Conservation (phyloP, 37 sponge, comb jelly and placozoan genomes). For the Beroe forskalii region DNA sequence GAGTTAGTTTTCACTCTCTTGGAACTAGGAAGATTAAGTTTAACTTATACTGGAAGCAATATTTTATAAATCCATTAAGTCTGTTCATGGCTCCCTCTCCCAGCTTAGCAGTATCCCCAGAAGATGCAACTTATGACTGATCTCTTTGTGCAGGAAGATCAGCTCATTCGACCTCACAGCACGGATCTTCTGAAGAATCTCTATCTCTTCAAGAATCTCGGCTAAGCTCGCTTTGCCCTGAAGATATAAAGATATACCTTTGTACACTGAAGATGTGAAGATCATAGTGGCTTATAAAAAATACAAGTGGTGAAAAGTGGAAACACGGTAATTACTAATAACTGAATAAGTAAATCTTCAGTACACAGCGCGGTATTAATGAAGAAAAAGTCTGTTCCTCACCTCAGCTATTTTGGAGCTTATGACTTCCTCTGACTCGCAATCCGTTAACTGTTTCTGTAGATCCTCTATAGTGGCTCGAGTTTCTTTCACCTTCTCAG, state of each 20-base stretch:
- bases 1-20: too few relatives aligned
- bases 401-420: not conserved
- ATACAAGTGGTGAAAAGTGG: too few relatives aligned
- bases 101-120: not conserved
- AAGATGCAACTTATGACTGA: not conserved
- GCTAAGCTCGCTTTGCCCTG: not conserved
- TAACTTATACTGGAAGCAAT: too few relatives aligned
- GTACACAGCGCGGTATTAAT: not conserved
- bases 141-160: not conserved
- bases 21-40: too few relatives aligned
- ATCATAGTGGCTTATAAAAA: too few relatives aligned
- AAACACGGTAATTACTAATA: too few relatives aligned
- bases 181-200: not conserved
- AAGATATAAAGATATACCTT: too few relatives aligned
- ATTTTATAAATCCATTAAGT: too few relatives aligned
- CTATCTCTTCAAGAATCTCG: not conserved
- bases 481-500: not conserved
- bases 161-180: not conserved
- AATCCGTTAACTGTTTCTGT: not conserved
- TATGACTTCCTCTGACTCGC: not conserved
- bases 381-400: too few relatives aligned
- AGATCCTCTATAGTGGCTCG: slow-evolving; percentile 9
- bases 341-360: too few relatives aligned
- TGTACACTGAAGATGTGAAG: too few relatives aligned
- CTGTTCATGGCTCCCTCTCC: too few relatives aligned